Evolutionary conservation across 2,797 vertebrate species (phyloP).

Genomic region (Poecile montanus): DNA sequence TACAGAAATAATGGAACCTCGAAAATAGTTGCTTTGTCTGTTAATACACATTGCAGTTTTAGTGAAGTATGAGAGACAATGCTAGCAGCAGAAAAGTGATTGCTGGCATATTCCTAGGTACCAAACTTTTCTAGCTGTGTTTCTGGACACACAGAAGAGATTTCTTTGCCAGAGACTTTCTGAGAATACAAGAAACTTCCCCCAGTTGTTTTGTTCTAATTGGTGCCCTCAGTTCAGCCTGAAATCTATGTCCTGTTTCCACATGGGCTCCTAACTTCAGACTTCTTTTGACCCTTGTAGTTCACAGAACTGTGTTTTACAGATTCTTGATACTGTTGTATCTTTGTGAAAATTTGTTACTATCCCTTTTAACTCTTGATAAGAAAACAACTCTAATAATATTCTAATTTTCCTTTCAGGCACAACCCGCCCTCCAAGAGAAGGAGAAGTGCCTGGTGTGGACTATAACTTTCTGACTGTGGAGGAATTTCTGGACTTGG

Average conservation of each 20-base stretch:
- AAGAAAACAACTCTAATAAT: neutral
- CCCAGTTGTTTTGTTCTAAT: neutral
- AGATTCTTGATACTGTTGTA: neutral
- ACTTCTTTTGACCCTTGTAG: neutral
- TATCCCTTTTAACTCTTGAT: neutral
- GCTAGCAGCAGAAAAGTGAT: neutral
- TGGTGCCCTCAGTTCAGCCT: neutral
- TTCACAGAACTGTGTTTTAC: neutral
- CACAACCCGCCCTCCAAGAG: conserved; percentile 94
- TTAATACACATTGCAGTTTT: neutral
- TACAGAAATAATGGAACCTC: neutral
- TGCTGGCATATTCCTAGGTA: neutral
- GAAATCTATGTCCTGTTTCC: neutral
- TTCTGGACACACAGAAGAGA: neutral
- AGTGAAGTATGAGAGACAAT: neutral
- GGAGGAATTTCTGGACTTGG: conserved; percentile 91
- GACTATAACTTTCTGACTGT: conserved; percentile 97
- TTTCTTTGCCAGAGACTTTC: neutral
- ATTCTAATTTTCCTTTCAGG: conserved; percentile 75
- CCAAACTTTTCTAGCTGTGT: neutral
- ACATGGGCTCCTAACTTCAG: neutral
- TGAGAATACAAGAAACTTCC: neutral
- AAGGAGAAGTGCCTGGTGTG: conserved; percentile 95
- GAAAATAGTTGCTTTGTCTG: neutral
- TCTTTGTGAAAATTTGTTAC: neutral